Evolutionary conservation across 2,888 invertebrate species (phyloP).

Genomic region (Nomada ferruginata): DNA sequence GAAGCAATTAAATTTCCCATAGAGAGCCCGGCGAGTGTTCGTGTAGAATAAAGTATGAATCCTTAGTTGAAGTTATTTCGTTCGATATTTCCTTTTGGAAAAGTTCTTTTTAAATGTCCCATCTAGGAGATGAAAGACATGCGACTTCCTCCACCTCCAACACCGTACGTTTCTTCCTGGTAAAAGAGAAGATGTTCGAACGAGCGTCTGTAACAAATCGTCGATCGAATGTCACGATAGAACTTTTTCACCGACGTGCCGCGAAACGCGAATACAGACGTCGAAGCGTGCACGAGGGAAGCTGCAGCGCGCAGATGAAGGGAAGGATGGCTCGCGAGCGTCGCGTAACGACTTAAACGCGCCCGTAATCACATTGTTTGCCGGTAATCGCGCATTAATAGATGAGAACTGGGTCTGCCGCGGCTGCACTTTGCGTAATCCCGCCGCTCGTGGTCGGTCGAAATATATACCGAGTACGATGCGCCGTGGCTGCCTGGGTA

Average conservation of each 20-base stretch:
- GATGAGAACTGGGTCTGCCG: conserved; percentile 80
- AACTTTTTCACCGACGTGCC: background rate
- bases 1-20: no score
- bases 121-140: no score
- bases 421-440: conserved; percentile 70
- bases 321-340: conserved; percentile 56
- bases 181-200: no score
- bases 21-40: no score
- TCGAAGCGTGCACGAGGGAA: conserved; percentile 50
- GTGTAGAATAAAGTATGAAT: no score
- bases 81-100: no score
- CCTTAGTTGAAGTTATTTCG: no score
- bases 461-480: conserved; percentile 53
- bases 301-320: conserved; percentile 37
- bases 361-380: conserved; percentile 79
- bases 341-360: conserved; percentile 77
- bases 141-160: no score
- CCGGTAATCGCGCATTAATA: conserved; percentile 80
- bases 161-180: no score
- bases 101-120: no score
- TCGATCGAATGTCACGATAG: background rate
- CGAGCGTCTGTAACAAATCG: no score
- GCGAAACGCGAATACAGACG: conserved; percentile 25
- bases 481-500: conserved; percentile 32
- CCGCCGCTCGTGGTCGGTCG: conserved; percentile 58